Conservation (phyloP, 2,888 invertebrate species). For the Idaea straminata region DNA sequence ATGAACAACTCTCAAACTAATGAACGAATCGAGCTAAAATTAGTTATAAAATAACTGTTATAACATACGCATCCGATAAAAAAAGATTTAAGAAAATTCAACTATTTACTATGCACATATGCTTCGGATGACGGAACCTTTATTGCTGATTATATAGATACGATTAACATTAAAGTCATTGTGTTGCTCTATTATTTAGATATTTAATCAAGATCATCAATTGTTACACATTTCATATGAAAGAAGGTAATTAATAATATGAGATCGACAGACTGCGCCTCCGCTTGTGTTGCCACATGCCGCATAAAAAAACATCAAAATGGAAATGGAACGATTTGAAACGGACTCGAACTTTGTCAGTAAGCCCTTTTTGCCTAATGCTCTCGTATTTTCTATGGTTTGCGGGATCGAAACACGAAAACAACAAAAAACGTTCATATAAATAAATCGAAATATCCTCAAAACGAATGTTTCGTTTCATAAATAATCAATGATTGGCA, state of each 20-base stretch:
- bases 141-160: too few relatives aligned
- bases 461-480: slow-evolving; percentile 35
- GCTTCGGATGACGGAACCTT: slow-evolving; percentile 44
- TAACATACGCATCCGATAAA: too few relatives aligned
- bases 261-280: slow-evolving; percentile 54
- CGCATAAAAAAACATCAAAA: slow-evolving; percentile 65
- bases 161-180: slow-evolving; percentile 55
- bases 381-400: slow-evolving; percentile 57
- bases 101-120: too few relatives aligned
- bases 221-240: slow-evolving; percentile 67
- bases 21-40: too few relatives aligned
- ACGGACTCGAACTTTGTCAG: slow-evolving; percentile 62
- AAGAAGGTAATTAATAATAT: slow-evolving; percentile 78
- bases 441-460: slow-evolving; percentile 43
- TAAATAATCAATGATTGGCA: slow-evolving; percentile 29
- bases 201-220: slow-evolving; percentile 78
- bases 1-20: too few relatives aligned
- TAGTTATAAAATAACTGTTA: too few relatives aligned
- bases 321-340: slow-evolving; percentile 74
- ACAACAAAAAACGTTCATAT: slow-evolving; percentile 40
- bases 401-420: slow-evolving; percentile 46
- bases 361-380: slow-evolving; percentile 64
- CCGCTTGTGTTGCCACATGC: slow-evolving; percentile 63
- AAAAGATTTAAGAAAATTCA: too few relatives aligned
- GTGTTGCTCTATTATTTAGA: slow-evolving; percentile 69